Evolutionary conservation across 2,797 vertebrate genomes (phyloP).

Genomic region (Micromesistius poutassou): DNA sequence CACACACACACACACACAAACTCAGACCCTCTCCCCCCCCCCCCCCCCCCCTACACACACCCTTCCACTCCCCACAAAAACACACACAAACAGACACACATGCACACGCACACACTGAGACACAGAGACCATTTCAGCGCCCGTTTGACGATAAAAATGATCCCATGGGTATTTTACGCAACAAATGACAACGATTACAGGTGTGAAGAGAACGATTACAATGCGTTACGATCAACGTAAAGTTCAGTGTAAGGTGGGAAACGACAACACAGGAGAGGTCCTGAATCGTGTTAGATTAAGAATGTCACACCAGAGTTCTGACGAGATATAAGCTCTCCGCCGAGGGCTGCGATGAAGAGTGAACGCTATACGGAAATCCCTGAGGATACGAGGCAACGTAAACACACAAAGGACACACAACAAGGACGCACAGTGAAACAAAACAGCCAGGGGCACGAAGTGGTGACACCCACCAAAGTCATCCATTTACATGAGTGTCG

Average conservation of each 20-base stretch:
- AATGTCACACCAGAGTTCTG: neutral
- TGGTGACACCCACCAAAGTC: too few species aligned
- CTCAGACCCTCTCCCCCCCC: too few species aligned
- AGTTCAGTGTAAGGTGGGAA: neutral
- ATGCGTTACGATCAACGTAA: too few species aligned
- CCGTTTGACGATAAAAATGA: too few species aligned
- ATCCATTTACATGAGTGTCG: too few species aligned
- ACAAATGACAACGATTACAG: neutral
- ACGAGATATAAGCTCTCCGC: neutral
- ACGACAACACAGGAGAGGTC: neutral
- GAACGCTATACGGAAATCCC: neutral
- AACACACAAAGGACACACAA: neutral
- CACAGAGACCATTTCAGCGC: neutral
- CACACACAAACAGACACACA: conserved; percentile 12
- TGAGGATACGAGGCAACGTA: neutral
- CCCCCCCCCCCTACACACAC: neutral
- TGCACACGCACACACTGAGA: neutral
- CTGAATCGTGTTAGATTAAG: neutral
- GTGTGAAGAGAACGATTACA: neutral
- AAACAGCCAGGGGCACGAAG: too few species aligned
- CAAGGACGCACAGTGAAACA: neutral
- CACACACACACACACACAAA: too few species aligned
- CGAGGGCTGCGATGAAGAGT: neutral
- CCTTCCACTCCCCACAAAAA: neutral
- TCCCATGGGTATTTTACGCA: too few species aligned